A percentile compares a stretch with the other conserved stretches of the same genome.
phyloP scores from a whole-genome alignment of 92 coral and sea anemone species.

The Scolanthus callimorphus region DNA sequence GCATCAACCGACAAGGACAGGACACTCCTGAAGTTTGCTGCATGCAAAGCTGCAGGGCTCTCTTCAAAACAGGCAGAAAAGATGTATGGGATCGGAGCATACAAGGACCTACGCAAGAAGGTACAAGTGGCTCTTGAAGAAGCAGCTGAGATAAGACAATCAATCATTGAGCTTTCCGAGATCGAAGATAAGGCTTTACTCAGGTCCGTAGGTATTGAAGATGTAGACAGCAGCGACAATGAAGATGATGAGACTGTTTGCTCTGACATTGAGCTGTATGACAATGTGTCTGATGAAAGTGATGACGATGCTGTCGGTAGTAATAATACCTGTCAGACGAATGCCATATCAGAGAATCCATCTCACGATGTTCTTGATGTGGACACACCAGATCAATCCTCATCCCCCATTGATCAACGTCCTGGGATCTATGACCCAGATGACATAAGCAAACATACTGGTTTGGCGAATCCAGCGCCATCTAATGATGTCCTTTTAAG shows the following conservation, averaged over 20 bases:
- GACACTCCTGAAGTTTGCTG: conserved; percentile 3
- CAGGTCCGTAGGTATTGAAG: conserved; percentile 5
- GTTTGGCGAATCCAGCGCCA: conserved; percentile 1
- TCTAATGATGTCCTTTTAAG: no score
- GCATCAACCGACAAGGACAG: conserved; percentile 23
- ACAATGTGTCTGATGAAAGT: no score
- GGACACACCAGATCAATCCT: no score
- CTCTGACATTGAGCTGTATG: no score
- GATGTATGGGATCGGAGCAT: conserved; percentile 7
- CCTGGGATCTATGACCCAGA: conserved; percentile 17
- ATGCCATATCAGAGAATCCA: no score
- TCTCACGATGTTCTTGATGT: no score
- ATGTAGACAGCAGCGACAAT: background rate
- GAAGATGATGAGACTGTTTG: no score
- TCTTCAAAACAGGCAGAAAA: background rate
- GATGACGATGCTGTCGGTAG: no score
- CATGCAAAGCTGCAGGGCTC: conserved; percentile 1
- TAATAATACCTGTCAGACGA: no score
- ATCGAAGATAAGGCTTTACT: conserved; percentile 19
- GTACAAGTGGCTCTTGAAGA: conserved; percentile 20
- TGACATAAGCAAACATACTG: background rate
- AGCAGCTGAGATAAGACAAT: conserved; percentile 16
- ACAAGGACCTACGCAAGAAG: conserved; percentile 13
- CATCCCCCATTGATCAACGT: no score
- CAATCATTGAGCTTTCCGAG: conserved; percentile 16